Evolutionary conservation across 2,797 vertebrate species (phyloP), one percentile per base, ranked within the genome.

Genomic region (Pygocentrus nattereri): DNA sequence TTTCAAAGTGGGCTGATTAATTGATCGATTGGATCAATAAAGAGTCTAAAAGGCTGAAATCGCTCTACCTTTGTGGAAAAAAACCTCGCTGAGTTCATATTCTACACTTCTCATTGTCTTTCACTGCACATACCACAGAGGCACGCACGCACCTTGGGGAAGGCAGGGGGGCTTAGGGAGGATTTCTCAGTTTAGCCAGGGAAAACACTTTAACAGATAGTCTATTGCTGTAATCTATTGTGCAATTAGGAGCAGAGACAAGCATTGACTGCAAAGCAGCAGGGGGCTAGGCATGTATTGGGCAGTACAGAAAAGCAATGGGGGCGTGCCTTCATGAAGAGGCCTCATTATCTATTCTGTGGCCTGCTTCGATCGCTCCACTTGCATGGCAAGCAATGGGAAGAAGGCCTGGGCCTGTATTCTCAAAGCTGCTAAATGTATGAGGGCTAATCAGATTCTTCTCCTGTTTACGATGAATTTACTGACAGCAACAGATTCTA

Each of bases 1-100:
- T 79, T 79, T 84, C 71, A 82, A 84, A 79, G 76, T 76, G 69
- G 79, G 72, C 56, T n/a, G 62, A 85, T 88, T 84, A 86, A 88
- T 87, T 73, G 85, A 89, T 76, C 82, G 75, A 76, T 81, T 83
- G 79, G 82, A 88, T 88, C 86, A 67, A 89, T 88, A 85, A 13
- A 5, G 23, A 78, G 78, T 80, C 78, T 82, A 84, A 84, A 85
- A 73, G 76, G 82, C 76, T 82, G 64, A 74, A 80, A 59, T 76
- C 74, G 59, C 73, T 41, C 52, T 44, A 67, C 49, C 71, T 54
- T 41, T 49, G 4, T 34, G 52, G 78, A 69, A 78, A 38, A 81
- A 49, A 81, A 81, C 74, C 78, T 64, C 71, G 70, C 27, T 19
- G 56, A 7, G 70, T 68, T 67, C 71, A 61, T 67, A 52, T 65